Evolutionary conservation across 2,113 vertebrate genomes (phyloP).

Genomic region (Indicator maculatus): DNA sequence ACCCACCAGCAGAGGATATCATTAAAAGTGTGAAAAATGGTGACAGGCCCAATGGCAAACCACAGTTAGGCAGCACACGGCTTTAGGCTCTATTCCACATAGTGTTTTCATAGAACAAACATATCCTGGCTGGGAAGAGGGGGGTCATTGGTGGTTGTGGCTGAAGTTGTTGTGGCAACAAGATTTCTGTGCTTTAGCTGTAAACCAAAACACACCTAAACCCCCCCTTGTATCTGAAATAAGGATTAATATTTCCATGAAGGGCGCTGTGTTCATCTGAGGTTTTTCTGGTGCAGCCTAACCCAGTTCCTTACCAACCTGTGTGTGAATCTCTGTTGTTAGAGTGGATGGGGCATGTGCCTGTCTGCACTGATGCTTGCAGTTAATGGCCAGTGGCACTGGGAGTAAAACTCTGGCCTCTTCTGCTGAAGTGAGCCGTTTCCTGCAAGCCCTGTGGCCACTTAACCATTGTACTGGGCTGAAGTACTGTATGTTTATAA

Average conservation of each 20-base stretch:
- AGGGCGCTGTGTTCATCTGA: background rate
- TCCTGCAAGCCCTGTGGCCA: background rate
- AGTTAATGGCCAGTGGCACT: background rate
- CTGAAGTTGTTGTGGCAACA: constrained; percentile 13
- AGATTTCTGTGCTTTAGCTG: background rate
- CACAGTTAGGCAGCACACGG: constrained; percentile 46
- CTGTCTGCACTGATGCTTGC: constrained; percentile 9
- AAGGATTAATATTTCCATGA: background rate
- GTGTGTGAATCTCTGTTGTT: background rate
- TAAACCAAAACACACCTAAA: constrained; percentile 6
- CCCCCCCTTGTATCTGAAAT: background rate
- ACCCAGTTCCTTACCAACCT: background rate
- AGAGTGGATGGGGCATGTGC: background rate
- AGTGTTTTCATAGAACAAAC: background rate
- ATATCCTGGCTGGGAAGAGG: background rate
- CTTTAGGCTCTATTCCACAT: constrained; percentile 55
- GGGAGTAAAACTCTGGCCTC: background rate
- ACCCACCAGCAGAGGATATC: background rate
- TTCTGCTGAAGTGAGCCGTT: background rate
- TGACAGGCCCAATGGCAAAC: background rate
- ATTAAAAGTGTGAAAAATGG: background rate
- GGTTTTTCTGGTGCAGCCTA: background rate
- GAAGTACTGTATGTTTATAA: constrained; percentile 38
- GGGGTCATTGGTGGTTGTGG: background rate
- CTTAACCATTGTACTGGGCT: background rate